These are phyloP conservation scores for Sycophaga agraensis DNA, from an alignment of 1,140 invertebrate genomes.

Conservation along the genomic window DNA sequence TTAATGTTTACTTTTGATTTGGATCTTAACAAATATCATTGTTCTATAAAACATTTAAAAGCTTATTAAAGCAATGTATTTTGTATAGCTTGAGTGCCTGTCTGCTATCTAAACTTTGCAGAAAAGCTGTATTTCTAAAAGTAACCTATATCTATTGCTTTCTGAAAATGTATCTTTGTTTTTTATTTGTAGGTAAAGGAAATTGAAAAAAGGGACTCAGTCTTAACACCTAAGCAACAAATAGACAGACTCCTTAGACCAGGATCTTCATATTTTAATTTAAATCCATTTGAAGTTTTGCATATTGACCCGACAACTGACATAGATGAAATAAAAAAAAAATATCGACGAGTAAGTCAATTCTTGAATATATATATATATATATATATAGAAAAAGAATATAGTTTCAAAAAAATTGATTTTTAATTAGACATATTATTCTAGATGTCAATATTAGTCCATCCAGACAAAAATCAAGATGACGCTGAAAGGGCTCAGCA, in stretches of 20 bases:
- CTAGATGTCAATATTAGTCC: constrained; percentile 92
- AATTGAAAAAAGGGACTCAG: constrained; percentile 89
- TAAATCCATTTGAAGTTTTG: constrained; percentile 94
- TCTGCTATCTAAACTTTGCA: constrained; percentile 24
- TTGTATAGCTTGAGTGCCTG: too few relatives aligned
- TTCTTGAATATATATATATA: neutral
- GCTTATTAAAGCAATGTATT: too few relatives aligned
- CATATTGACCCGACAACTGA: constrained; percentile 89
- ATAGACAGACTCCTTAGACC: constrained; percentile 89
- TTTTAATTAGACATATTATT: constrained; percentile 9
- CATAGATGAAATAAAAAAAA: constrained; percentile 93
- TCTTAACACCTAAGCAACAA: constrained; percentile 91
- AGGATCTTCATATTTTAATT: constrained; percentile 94
- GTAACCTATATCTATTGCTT: constrained; percentile 5
- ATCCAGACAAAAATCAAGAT: constrained; percentile 98
- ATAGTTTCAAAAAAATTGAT: neutral
- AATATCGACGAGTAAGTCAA: constrained; percentile 78
- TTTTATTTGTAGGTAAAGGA: constrained; percentile 77
- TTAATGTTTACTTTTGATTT: too few relatives aligned
- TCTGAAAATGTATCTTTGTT: neutral
- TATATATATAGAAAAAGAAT: constrained; percentile 9
- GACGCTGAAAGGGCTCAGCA: constrained; percentile 92
- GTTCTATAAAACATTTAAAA: too few relatives aligned
- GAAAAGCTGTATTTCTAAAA: neutral
- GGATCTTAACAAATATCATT: too few relatives aligned